Conservation (phyloP, 2,797 vertebrate species). For the Peromyscus melanophrys region DNA sequence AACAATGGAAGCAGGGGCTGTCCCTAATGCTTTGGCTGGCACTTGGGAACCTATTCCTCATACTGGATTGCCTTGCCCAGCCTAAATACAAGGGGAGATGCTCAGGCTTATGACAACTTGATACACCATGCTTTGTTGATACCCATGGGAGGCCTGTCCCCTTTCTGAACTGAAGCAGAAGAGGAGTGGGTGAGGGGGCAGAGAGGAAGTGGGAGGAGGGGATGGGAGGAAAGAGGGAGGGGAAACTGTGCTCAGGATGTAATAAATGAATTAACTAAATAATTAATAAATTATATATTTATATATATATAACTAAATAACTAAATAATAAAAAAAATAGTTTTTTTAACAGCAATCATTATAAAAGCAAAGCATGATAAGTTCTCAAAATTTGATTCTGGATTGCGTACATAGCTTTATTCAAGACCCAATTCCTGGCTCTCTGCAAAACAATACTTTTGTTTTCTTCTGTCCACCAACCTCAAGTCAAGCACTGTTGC, state of each 20-base stretch:
- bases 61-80: background rate
- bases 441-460: background rate
- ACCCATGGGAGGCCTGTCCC: background rate
- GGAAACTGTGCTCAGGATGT: background rate
- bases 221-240: background rate
- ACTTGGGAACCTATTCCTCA: background rate
- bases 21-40: background rate
- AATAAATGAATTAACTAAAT: background rate
- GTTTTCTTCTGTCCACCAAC: background rate
- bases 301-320: no score
- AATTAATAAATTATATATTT: no score
- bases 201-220: background rate
- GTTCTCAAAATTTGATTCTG: constrained; percentile 40
- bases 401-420: background rate
- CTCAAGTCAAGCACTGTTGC: background rate
- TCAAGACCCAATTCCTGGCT: background rate
- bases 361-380: background rate
- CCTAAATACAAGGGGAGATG: background rate
- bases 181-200: background rate
- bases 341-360: background rate
- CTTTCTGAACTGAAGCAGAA: background rate
- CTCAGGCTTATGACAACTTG: background rate
- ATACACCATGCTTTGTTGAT: background rate
- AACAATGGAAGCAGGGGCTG: background rate
- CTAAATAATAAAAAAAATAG: no score